A percentile compares a stretch with the other conserved stretches of the same genome.
phyloP scores from a whole-genome alignment of 2,113 vertebrate species.

The Prochilodus magdalenae region DNA sequence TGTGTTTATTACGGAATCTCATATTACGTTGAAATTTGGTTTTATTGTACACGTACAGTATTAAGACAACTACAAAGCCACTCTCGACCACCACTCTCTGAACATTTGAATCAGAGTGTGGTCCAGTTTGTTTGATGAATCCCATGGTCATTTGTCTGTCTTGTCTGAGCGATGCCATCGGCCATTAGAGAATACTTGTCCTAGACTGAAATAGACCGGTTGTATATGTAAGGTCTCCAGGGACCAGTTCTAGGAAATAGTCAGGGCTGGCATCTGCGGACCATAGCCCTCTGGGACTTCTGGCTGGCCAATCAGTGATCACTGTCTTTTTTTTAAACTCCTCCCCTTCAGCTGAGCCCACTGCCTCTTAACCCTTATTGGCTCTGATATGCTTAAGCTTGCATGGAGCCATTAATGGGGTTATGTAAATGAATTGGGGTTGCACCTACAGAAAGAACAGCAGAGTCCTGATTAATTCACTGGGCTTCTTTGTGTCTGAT shows the following conservation, averaged over 20 bases:
- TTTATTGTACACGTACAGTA: neutral
- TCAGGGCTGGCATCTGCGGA: neutral
- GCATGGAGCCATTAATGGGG: neutral
- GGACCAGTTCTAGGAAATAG: slow-evolving; percentile 7
- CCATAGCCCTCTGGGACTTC: neutral
- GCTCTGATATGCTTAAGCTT: neutral
- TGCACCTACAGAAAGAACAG: neutral
- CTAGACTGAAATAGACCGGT: neutral
- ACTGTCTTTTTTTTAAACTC: neutral
- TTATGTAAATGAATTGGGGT: slow-evolving; percentile 25
- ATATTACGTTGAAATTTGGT: no score
- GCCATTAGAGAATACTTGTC: neutral
- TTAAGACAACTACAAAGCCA: neutral
- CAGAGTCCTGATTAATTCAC: neutral
- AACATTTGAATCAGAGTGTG: neutral
- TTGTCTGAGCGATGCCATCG: neutral
- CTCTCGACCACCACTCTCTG: neutral
- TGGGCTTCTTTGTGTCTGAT: neutral
- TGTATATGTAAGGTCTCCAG: neutral
- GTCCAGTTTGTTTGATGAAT: neutral
- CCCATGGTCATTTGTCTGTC: neutral
- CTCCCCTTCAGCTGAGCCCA: neutral
- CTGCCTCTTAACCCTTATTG: neutral
- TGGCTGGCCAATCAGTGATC: neutral
- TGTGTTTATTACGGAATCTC: no score